Evolutionary conservation across 2,113 vertebrate species (phyloP), one percentile per base, ranked within the genome.

Genomic region (Heloderma charlesbogerti): DNA sequence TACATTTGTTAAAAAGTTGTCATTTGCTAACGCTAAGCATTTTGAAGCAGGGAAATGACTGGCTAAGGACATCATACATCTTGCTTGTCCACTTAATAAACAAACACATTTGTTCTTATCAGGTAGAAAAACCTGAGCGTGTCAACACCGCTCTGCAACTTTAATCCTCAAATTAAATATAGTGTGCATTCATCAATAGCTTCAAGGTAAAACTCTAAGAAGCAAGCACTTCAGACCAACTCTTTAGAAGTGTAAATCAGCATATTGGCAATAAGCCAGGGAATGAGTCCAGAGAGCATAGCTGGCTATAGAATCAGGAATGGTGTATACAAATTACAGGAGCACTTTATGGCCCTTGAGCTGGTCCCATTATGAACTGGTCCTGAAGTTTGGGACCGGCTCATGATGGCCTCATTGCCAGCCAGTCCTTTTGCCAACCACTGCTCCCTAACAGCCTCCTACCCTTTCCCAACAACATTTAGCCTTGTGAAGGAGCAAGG

Each of bases 81-180:
- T 88, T 78, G 91, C 84, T 89, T 93, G 89, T 34, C 25, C 54
- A 92, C 81, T 87, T 94, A 94, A 96, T 94, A 95, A 94, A 95
- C 90, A 95, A 94, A 92, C 57, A 86, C 86, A 85, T 95, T 85
- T 96, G 87, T 96, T 95, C 94, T 95, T 94, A 96, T 90, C 90
- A 92, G 88, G 84, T 95, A 89, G 40, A 43, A 94, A 93, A 78
- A 91, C 92, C 67, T 94, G 54, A 89, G 80, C 75, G 88, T 90
- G 93, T 92, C 81, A 94, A 95, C 92, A 94, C 45, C 92, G 54
- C 78, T 92, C 79, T 78, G 90, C 86, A 90, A 91, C 87, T 37
- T 3, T 83, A 95, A 94, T 75, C 51, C 81, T 45, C 48, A 0
- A 92, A 88, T 78, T 90, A 85, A 77, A 78, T 85, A 63, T 48